Evolutionary conservation across 2,113 vertebrate genomes (phyloP), one percentile per base, ranked within the genome.

Genomic region (Delphinus delphis): DNA sequence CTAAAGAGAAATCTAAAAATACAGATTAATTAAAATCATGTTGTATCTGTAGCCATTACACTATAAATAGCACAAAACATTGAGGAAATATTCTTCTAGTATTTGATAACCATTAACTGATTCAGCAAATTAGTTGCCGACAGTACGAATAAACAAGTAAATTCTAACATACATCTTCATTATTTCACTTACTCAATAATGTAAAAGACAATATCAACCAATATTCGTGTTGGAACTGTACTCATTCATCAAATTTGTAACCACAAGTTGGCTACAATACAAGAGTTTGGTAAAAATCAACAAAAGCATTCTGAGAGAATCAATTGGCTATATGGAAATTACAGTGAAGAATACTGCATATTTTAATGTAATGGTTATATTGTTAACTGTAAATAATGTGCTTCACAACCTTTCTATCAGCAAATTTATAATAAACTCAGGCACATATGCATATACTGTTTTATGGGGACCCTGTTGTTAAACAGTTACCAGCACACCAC

Each of bases 121-220:
- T 81, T 88, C 44, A 77, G 38, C 80, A 88, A 93, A 93, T 60
- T 91, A 86, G 17, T 68, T 82, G 26, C 38, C 53, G 21, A 28
- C 21, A 53, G 93, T 67, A 58, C 13, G 58, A 38, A 85, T 70
- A 11, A 87, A 73, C n/a, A 67, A 67, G 47, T 89, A 70, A 74
- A 88, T 95, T 91, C 76, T 92, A 65, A 96, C 23, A 15, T 81
- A 84, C 1, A 0, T 93, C 71, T 91, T 81, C 62, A 96, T 92
- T 96, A 80, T 95, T 95, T 93, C 28, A 60, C 26, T 93, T 91
- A 77, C 47, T 93, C 86, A 93, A 63, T 93, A 92, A 67, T 38
- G 60, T 93, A 81, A 76, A 89, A 93, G 50, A 84, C 80, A 85
- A 38, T 74, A 82, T 60, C 90, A 91, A 88, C 70, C 41, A 88